Percentiles rank a stretch among this genome's conserved stretches.
These are phyloP conservation scores for Carposina sasakii DNA, from an alignment of 1,140 invertebrate species.

Conservation along the genomic window DNA sequence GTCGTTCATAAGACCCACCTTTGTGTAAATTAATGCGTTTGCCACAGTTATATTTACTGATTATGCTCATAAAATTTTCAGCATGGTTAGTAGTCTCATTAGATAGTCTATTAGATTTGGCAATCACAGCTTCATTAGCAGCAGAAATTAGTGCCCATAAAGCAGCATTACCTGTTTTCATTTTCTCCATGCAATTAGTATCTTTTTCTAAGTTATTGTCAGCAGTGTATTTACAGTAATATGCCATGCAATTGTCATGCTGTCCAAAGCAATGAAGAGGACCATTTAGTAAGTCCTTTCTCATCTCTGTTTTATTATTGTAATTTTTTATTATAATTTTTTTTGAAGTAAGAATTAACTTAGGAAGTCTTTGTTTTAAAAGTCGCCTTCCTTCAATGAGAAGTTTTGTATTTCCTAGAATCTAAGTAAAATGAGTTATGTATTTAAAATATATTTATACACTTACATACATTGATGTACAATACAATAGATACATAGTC, in stretches of 20 bases:
- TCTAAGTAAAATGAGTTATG: constrained; percentile 2
- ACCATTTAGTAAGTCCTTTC: constrained; percentile 3
- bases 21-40: constrained; percentile 7
- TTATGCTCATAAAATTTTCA: constrained; percentile 16
- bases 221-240: constrained; percentile 5
- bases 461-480: neutral
- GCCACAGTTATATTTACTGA: constrained; percentile 11
- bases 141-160: constrained; percentile 11
- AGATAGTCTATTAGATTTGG: constrained; percentile 5
- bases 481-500: neutral
- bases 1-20: constrained; percentile 12
- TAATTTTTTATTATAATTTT: constrained; percentile 3
- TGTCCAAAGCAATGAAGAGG: constrained; percentile 1
- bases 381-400: neutral
- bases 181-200: neutral
- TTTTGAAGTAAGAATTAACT: neutral
- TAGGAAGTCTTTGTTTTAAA: neutral
- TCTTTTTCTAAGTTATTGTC: neutral
- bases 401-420: neutral
- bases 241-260: neutral
- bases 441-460: neutral
- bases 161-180: neutral
- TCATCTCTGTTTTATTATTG: neutral
- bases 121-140: constrained; percentile 8
- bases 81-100: constrained; percentile 13